phyloP scores from a whole-genome alignment of 2,888 invertebrate species.

The Hydriomena furcata region DNA sequence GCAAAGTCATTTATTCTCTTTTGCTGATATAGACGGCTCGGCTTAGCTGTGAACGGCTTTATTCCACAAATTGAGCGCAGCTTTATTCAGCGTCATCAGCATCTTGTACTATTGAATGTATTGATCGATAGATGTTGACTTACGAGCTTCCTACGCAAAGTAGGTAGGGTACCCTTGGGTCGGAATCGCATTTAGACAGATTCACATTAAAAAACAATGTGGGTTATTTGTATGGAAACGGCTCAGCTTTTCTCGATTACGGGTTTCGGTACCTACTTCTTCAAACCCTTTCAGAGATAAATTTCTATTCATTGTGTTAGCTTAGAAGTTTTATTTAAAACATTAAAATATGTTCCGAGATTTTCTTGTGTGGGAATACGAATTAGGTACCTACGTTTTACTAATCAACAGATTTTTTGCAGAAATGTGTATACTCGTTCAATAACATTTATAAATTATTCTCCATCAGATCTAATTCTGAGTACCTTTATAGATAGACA shows the following conservation, averaged over 20 bases:
- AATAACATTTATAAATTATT: too few species aligned
- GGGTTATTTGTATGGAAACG: neutral
- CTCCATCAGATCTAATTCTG: too few species aligned
- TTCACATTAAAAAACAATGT: neutral
- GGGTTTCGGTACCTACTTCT: too few species aligned
- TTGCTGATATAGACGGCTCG: slow-evolving; percentile 8
- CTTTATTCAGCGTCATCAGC: slow-evolving; percentile 9
- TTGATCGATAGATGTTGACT: neutral
- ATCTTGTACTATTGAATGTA: neutral
- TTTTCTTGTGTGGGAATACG: too few species aligned
- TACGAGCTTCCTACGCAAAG: slow-evolving; percentile 2
- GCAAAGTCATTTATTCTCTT: slow-evolving; percentile 19
- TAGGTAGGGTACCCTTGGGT: neutral
- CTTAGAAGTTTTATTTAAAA: too few species aligned
- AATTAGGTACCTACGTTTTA: too few species aligned
- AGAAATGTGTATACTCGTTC: too few species aligned
- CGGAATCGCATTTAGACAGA: neutral
- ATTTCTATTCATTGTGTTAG: too few species aligned
- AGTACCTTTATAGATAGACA: too few species aligned
- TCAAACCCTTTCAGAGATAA: too few species aligned
- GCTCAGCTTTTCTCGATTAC: neutral
- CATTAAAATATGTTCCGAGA: too few species aligned
- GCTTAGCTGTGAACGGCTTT: slow-evolving; percentile 8
- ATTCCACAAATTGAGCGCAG: slow-evolving; percentile 4
- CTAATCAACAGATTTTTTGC: too few species aligned